Conservation (phyloP, 2,888 invertebrate species). For the Aphelenchoides bicaudatus region DNA sequence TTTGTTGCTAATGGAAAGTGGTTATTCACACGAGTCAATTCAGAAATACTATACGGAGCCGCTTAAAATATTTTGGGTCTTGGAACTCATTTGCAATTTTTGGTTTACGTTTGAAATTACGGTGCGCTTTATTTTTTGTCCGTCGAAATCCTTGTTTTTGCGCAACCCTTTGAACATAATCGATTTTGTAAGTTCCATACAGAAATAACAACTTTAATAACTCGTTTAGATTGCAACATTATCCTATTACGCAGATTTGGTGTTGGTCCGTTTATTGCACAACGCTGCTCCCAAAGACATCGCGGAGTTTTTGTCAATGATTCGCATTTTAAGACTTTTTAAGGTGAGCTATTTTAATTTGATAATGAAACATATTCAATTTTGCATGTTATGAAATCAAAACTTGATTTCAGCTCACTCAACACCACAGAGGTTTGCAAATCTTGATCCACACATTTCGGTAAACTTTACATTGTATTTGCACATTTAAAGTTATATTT, state of each 20-base stretch:
- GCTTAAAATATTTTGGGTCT: conserved; percentile 41
- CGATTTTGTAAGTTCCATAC: conserved; percentile 71
- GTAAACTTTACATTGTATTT: too few species aligned
- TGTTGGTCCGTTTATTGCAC: conserved; percentile 44
- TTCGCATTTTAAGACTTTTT: conserved; percentile 63
- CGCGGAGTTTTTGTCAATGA: conserved; percentile 65
- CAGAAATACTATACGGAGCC: conserved; percentile 48
- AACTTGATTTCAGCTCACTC: conserved; percentile 62
- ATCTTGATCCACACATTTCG: conserved; percentile 82
- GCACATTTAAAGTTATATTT: too few species aligned
- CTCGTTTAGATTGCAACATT: conserved; percentile 76
- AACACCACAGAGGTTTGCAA: conserved; percentile 70
- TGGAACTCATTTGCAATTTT: conserved; percentile 82
- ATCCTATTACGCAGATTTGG: conserved; percentile 79
- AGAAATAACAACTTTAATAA: not conserved
- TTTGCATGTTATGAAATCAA: too few species aligned
- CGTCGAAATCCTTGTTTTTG: conserved; percentile 64
- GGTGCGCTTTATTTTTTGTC: conserved; percentile 71
- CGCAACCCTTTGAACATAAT: conserved; percentile 86
- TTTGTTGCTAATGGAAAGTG: conserved; percentile 13
- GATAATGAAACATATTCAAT: too few species aligned
- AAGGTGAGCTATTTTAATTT: conserved; percentile 71
- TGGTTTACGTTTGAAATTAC: conserved; percentile 89
- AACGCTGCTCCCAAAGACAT: conserved; percentile 67
- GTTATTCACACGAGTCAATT: conserved; percentile 27